A percentile compares a stretch with the other conserved stretches of the same genome.
Conservation (phyloP, 1,140 invertebrate genomes). For the Trichonephila clavata region DNA sequence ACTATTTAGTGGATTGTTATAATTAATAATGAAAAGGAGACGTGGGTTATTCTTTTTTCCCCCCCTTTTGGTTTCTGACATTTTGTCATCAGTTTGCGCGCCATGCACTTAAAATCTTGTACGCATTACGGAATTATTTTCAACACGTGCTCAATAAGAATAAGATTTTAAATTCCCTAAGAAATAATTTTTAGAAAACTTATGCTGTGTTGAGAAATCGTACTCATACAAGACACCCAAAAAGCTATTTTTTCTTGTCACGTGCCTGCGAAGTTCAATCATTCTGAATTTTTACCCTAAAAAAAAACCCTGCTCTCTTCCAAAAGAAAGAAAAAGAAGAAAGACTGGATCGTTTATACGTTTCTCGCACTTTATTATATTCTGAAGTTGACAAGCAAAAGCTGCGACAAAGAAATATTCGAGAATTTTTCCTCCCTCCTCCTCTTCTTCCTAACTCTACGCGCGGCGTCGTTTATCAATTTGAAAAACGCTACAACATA, state of each 20-base stretch:
- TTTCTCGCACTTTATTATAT: constrained; percentile 23
- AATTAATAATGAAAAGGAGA: too few relatives aligned
- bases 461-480: background rate
- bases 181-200: too few relatives aligned
- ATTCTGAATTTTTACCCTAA: background rate
- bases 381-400: constrained; percentile 29
- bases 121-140: too few relatives aligned
- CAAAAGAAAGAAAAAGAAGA: background rate
- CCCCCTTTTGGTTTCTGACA: too few relatives aligned
- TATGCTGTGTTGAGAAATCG: too few relatives aligned
- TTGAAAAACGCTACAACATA: constrained; percentile 21
- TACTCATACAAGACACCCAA: too few relatives aligned
- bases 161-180: too few relatives aligned
- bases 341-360: constrained; percentile 22
- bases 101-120: too few relatives aligned
- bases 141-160: too few relatives aligned
- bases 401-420: constrained; percentile 40
- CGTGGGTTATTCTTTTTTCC: too few relatives aligned
- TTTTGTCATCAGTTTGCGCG: too few relatives aligned
- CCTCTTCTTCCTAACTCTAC: background rate
- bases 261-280: constrained; percentile 2
- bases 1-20: too few relatives aligned
- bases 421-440: background rate
- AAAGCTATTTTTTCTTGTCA: background rate
- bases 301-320: background rate